These are phyloP conservation scores for Andricus quercusramuli DNA, from an alignment of 2,888 invertebrate species.

Conservation along the genomic window DNA sequence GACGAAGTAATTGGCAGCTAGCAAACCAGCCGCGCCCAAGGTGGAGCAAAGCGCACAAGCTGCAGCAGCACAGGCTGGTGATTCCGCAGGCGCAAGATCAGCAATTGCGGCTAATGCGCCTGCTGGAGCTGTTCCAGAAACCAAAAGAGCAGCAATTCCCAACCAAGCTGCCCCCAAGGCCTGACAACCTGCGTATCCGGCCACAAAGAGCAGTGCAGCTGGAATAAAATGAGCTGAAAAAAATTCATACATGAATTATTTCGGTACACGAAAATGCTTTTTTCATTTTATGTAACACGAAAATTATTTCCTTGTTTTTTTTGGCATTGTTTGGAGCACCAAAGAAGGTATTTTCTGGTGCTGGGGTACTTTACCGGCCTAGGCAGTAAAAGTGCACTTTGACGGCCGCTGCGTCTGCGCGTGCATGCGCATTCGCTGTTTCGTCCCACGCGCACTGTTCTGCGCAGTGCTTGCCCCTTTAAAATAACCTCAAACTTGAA, in stretches of 20 bases:
- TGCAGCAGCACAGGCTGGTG: conserved; percentile 76
- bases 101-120: conserved; percentile 82
- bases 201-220: conserved; percentile 81
- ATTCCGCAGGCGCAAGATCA: conserved; percentile 81
- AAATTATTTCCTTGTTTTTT: too few species aligned
- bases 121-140: conserved; percentile 82
- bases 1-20: conserved; percentile 82
- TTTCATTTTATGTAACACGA: too few species aligned
- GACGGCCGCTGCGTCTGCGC: too few species aligned
- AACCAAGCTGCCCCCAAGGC: conserved; percentile 81
- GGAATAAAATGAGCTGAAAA: conserved; percentile 81
- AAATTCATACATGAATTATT: background rate
- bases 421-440: too few species aligned
- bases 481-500: too few species aligned
- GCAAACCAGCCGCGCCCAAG: conserved; percentile 81
- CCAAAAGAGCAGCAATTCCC: conserved; percentile 81
- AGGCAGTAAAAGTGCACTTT: too few species aligned
- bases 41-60: conserved; percentile 80
- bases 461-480: too few species aligned
- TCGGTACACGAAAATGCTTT: too few species aligned
- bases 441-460: too few species aligned
- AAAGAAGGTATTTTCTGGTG: too few species aligned
- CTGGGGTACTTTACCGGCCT: too few species aligned
- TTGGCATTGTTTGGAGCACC: too few species aligned
- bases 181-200: conserved; percentile 82